phyloP scores from a whole-genome alignment of 2,888 invertebrate species.

The Gerris lacustris region DNA sequence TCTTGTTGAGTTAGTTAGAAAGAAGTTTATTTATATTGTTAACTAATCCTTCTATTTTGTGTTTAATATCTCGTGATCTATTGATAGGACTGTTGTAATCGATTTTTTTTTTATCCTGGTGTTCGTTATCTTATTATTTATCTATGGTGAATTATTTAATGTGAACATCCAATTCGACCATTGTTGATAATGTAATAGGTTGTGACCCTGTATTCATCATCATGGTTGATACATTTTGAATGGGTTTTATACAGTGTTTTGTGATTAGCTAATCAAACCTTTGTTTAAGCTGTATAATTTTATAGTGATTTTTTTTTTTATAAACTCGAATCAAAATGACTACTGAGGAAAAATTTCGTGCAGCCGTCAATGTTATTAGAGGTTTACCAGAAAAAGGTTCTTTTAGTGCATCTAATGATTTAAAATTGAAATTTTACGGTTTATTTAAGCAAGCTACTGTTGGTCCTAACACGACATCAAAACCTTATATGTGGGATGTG shows the following conservation, averaged over 20 bases:
- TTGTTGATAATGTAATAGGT: neutral
- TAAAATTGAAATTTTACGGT: slow-evolving; percentile 87
- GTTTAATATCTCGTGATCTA: too few relatives aligned
- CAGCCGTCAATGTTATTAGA: slow-evolving; percentile 86
- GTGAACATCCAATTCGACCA: neutral
- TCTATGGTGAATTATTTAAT: too few relatives aligned
- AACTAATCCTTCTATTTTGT: too few relatives aligned
- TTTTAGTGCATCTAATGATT: slow-evolving; percentile 88
- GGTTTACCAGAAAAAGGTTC: slow-evolving; percentile 84
- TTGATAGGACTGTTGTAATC: too few relatives aligned
- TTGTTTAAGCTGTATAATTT: neutral
- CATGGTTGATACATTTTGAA: neutral
- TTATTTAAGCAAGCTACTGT: slow-evolving; percentile 89
- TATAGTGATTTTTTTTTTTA: neutral
- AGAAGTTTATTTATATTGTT: too few relatives aligned
- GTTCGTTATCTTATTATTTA: too few relatives aligned
- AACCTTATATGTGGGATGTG: slow-evolving; percentile 85
- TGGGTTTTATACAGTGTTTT: neutral
- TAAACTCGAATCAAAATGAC: slow-evolving; percentile 46
- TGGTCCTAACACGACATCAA: slow-evolving; percentile 46
- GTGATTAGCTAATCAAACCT: too few relatives aligned
- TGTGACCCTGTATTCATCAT: neutral
- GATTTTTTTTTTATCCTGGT: too few relatives aligned
- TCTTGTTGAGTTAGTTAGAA: too few relatives aligned
- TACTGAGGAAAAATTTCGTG: slow-evolving; percentile 79